Percentiles rank a stretch among this genome's conserved stretches.
Evolutionary conservation across 2,888 invertebrate genomes (phyloP).

Genomic region (Spodoptera picta): DNA sequence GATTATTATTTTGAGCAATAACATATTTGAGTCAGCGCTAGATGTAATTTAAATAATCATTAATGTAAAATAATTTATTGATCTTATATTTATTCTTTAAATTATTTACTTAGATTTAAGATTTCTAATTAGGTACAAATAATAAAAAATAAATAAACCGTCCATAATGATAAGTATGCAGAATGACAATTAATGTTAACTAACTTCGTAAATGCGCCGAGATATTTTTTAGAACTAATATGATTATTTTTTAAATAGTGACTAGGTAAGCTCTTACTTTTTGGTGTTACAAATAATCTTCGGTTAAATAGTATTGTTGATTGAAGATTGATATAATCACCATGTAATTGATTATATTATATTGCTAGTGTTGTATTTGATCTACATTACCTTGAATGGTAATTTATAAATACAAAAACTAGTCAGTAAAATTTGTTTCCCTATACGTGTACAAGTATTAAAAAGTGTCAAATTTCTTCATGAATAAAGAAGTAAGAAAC

Average conservation of each 20-base stretch:
- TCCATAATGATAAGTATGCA: slow-evolving; percentile 10
- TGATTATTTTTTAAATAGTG: slow-evolving; percentile 7
- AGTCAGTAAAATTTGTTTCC: slow-evolving; percentile 19
- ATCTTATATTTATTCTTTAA: slow-evolving; percentile 55
- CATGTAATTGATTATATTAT: slow-evolving; percentile 18
- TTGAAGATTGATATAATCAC: slow-evolving; percentile 18
- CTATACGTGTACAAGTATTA: too few species aligned
- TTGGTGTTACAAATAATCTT: slow-evolving; percentile 20
- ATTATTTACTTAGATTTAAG: slow-evolving; percentile 54
- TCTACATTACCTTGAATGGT: slow-evolving; percentile 38
- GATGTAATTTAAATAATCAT: slow-evolving; percentile 30
- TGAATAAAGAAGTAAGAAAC: too few species aligned
- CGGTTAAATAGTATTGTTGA: slow-evolving; percentile 1
- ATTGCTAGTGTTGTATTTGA: slow-evolving; percentile 46
- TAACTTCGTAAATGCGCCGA: slow-evolving; percentile 27
- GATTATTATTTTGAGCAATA: slow-evolving; percentile 34
- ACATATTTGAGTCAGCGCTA: slow-evolving; percentile 52
- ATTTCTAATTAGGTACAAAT: slow-evolving; percentile 51
- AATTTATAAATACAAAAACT: slow-evolving; percentile 47
- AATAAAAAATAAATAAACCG: slow-evolving; percentile 27
- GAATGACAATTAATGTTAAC: slow-evolving; percentile 7
- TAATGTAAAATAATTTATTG: slow-evolving; percentile 51
- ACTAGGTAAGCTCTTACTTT: slow-evolving; percentile 3
- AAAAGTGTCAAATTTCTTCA: too few species aligned
- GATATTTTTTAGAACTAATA: neutral